Evolutionary conservation across 2,888 invertebrate species (phyloP), one percentile per base, ranked within the genome.

Genomic region (Callimorpha dominula): DNA sequence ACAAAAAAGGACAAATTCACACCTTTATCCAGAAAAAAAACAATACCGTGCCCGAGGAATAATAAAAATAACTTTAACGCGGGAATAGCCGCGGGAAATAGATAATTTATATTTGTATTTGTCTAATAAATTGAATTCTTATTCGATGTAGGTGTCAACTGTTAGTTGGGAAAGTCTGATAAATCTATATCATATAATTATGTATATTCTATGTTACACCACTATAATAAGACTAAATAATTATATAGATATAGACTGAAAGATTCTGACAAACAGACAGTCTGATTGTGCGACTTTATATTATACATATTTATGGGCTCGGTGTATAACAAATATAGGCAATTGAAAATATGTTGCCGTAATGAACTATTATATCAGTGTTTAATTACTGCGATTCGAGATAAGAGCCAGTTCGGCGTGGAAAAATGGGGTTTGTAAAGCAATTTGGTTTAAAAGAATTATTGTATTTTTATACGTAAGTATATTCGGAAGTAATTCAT

Each of bases 301-400:
- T 31, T 60, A 60, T 31, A 60, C 1, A 31, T 60, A 60, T 14
- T 60, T 11, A 14, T 60, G 14, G 14, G 6, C 14, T 14, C 1
- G 7, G 12, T 20, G 60, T 64, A 78, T 79, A 81, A 78, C 70
- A 70, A 78, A 76, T 75, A 67, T 74, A 63, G 72, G 74, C 77
- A 82, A 78, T 81, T 75, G 85, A 73, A 77, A 77, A 78, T 79
- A 82, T 81, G 76, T 79, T 77, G 77, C 76, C 62, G 49, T 74
- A 84, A 82, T 82, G 78, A 81, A 82, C 81, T 81, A 81, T 78
- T 77, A 78, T 79, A 79, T 78, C 72, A 78, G 74, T 82, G 76
- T 78, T 78, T 82, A 82, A 80, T 80, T 84, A 74, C 77, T 62
- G 72, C 43, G 78, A 80, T 83, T 66, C 9, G 1, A 78, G 80